A percentile compares a stretch with the other conserved stretches of the same genome.
Evolutionary conservation across 2,888 invertebrate genomes (phyloP).

Genomic region (Agonopterix alstromeriana): DNA sequence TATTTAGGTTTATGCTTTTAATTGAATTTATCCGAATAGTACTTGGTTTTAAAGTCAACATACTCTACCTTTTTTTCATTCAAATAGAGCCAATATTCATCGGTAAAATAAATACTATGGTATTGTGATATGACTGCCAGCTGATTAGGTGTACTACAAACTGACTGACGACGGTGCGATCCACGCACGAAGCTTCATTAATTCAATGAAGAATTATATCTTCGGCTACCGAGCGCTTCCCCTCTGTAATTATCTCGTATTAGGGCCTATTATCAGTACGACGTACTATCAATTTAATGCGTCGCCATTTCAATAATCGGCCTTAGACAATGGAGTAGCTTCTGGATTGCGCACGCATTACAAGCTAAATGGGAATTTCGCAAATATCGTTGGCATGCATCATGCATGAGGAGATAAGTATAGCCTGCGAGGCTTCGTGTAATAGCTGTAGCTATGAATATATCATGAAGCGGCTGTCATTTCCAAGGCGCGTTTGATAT

Average conservation of each 20-base stretch:
- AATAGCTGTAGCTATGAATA: constrained; percentile 31
- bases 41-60: no score
- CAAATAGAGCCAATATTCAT: no score
- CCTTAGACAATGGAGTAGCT: constrained; percentile 55
- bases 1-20: no score
- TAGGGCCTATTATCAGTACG: constrained; percentile 57
- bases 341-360: constrained; percentile 35
- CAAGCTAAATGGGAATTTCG: constrained; percentile 30
- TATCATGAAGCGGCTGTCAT: constrained; percentile 24
- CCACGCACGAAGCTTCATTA: constrained; percentile 48
- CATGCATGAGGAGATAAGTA: constrained; percentile 33
- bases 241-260: constrained; percentile 60
- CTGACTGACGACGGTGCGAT: constrained; percentile 20
- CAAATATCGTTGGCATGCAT: constrained; percentile 39
- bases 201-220: constrained; percentile 57
- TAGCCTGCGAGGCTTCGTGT: constrained; percentile 22
- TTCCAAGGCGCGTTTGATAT: constrained; percentile 5
- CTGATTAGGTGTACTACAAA: constrained; percentile 18
- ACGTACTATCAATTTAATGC: constrained; percentile 58
- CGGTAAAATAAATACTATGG: no score
- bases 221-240: constrained; percentile 49
- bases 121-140: no score
- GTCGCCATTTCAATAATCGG: constrained; percentile 54
- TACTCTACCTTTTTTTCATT: no score
- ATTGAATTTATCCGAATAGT: no score